A percentile compares a stretch with the other conserved stretches of the same genome.
phyloP scores from a whole-genome alignment of 2,797 vertebrate genomes.

The Falco rusticolus region DNA sequence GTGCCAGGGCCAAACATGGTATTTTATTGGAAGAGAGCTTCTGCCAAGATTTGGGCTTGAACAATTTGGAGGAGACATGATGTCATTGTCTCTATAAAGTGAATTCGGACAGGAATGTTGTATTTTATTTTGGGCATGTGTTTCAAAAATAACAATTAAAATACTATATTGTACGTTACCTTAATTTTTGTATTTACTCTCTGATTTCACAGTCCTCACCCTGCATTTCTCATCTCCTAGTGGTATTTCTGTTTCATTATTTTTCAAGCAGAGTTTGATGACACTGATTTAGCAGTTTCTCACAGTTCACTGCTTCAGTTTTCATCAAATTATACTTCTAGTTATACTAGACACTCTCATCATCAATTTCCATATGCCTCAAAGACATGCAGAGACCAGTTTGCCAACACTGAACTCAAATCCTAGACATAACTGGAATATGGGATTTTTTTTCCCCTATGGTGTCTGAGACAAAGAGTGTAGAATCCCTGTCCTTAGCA shows the following conservation, averaged over 20 bases:
- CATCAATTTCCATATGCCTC: slow-evolving; percentile 79
- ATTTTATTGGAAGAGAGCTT: slow-evolving; percentile 30
- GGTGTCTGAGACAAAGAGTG: slow-evolving; percentile 20
- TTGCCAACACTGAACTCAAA: slow-evolving; percentile 67
- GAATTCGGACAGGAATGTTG: slow-evolving; percentile 55
- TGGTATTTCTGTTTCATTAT: slow-evolving; percentile 74
- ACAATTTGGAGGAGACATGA: slow-evolving; percentile 78
- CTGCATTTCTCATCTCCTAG: slow-evolving; percentile 32
- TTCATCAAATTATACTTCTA: slow-evolving; percentile 79
- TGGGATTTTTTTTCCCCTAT: not conserved
- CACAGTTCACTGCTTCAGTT: slow-evolving; percentile 79
- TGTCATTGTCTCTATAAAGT: slow-evolving; percentile 74
- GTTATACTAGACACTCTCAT: slow-evolving; percentile 74
- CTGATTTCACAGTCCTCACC: slow-evolving; percentile 53
- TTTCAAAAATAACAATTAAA: slow-evolving; percentile 70
- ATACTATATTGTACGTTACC: slow-evolving; percentile 22
- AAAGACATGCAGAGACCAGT: slow-evolving; percentile 65
- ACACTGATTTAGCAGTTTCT: slow-evolving; percentile 78
- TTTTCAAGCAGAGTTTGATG: slow-evolving; percentile 75
- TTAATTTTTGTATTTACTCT: slow-evolving; percentile 39
- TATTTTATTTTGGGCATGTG: slow-evolving; percentile 40
- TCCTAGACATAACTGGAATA: slow-evolving; percentile 49
- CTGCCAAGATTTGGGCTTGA: slow-evolving; percentile 73
- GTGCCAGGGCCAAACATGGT: slow-evolving; percentile 75
- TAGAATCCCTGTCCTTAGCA: slow-evolving; percentile 7